Conservation (phyloP, 2,113 vertebrate species). For the Lethenteron reissneri region DNA sequence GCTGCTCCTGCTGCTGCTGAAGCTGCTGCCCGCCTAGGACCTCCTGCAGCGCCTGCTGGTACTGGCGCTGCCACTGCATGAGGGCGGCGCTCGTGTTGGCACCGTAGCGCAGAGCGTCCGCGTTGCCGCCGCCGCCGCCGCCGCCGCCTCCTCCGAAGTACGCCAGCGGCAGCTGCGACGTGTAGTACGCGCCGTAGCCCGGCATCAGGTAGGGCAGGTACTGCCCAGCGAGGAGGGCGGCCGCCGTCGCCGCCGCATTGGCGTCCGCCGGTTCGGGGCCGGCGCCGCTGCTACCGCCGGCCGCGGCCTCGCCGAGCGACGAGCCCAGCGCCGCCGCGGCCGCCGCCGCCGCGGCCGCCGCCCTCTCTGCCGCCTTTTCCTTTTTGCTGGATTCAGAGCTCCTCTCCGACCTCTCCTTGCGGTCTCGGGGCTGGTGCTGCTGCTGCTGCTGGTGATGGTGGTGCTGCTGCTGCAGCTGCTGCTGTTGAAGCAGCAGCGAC, state of each 20-base stretch:
- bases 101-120: not conserved
- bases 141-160: not conserved
- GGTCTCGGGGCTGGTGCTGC: too few species aligned
- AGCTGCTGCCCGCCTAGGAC: not conserved
- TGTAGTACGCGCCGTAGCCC: not conserved
- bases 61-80: not conserved
- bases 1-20: not conserved
- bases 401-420: too few species aligned
- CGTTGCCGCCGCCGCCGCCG: not conserved
- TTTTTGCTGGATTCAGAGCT: too few species aligned
- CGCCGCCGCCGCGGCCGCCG: too few species aligned
- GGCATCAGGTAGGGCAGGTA: slow-evolving; percentile 1
- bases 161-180: slow-evolving; percentile 6
- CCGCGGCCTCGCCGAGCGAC: too few species aligned
- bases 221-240: not conserved
- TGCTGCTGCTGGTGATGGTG: too few species aligned
- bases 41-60: slow-evolving; percentile 1
- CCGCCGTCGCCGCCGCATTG: not conserved
- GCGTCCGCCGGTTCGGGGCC: too few species aligned
- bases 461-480: too few species aligned
- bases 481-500: too few species aligned
- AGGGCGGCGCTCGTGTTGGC: not conserved
- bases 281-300: too few species aligned
- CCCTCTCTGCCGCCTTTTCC: too few species aligned
- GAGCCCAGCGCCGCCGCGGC: too few species aligned